These are phyloP conservation scores for Allobates femoralis DNA, from an alignment of 2,797 vertebrate genomes.

Conservation along the genomic window DNA sequence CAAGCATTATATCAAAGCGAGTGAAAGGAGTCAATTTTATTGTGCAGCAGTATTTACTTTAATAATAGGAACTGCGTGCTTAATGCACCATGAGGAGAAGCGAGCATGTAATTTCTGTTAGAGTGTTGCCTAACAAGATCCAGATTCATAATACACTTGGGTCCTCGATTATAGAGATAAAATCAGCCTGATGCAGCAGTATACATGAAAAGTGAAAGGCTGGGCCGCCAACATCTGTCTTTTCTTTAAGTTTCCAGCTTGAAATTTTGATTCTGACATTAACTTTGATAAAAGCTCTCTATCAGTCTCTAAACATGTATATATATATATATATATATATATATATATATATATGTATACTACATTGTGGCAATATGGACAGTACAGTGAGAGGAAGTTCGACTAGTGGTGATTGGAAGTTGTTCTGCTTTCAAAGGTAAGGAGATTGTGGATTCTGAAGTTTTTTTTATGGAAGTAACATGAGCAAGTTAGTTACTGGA, in stretches of 20 bases:
- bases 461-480: too few relatives aligned
- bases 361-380: too few relatives aligned
- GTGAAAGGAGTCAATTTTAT: slow-evolving; percentile 59
- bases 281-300: neutral
- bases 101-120: slow-evolving; percentile 51
- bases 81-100: slow-evolving; percentile 55
- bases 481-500: too few relatives aligned
- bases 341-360: too few relatives aligned
- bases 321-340: too few relatives aligned
- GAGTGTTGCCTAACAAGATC: slow-evolving; percentile 61
- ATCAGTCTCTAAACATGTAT: too few relatives aligned
- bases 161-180: slow-evolving; percentile 31
- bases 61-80: slow-evolving; percentile 58
- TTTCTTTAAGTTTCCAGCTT: neutral
- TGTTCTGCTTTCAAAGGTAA: too few relatives aligned
- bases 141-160: slow-evolving; percentile 53
- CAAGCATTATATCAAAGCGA: slow-evolving; percentile 55
- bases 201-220: slow-evolving; percentile 19
- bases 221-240: slow-evolving; percentile 16
- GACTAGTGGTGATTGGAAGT: too few relatives aligned
- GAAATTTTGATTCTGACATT: slow-evolving; percentile 10
- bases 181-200: slow-evolving; percentile 26
- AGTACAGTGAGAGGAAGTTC: too few relatives aligned
- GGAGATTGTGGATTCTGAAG: too few relatives aligned
- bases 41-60: slow-evolving; percentile 54